phyloP scores from a whole-genome alignment of 1,140 invertebrate genomes.

The Ceratoteleas bidentatus region DNA sequence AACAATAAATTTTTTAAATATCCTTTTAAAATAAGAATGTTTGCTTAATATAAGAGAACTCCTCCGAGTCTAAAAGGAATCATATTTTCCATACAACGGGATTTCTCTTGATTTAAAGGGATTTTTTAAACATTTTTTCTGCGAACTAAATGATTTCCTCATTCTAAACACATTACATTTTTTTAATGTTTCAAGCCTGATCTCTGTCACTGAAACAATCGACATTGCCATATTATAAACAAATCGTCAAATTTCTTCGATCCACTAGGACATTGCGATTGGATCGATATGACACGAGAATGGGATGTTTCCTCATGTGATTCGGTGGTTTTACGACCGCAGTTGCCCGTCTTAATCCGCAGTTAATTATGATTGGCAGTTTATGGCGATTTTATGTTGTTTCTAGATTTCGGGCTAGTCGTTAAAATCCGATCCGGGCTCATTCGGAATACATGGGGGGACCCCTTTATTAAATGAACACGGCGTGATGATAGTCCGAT shows the following conservation, averaged over 20 bases:
- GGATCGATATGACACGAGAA: conserved; percentile 23
- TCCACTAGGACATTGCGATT: conserved; percentile 8
- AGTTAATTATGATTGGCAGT: conserved; percentile 49
- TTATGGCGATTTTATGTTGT: conserved; percentile 49
- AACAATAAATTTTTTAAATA: no score
- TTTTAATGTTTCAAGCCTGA: no score
- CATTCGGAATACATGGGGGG: conserved; percentile 13
- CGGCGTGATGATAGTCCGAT: neutral
- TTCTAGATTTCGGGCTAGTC: conserved; percentile 23
- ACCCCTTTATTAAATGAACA: conserved; percentile 28
- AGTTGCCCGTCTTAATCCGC: conserved; percentile 30
- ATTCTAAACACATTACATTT: no score
- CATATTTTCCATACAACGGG: no score
- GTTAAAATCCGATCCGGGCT: conserved; percentile 28
- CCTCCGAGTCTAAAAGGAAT: no score
- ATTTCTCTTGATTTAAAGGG: no score
- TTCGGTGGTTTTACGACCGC: conserved; percentile 12
- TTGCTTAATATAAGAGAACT: no score
- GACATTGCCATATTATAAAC: neutral
- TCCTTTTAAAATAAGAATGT: no score
- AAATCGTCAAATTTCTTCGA: conserved; percentile 13
- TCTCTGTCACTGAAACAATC: neutral
- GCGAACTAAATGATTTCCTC: no score
- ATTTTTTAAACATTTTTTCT: no score
- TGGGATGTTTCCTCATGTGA: conserved; percentile 25